Conservation (phyloP, 2,888 invertebrate species). For the Morpho deidamia region DNA sequence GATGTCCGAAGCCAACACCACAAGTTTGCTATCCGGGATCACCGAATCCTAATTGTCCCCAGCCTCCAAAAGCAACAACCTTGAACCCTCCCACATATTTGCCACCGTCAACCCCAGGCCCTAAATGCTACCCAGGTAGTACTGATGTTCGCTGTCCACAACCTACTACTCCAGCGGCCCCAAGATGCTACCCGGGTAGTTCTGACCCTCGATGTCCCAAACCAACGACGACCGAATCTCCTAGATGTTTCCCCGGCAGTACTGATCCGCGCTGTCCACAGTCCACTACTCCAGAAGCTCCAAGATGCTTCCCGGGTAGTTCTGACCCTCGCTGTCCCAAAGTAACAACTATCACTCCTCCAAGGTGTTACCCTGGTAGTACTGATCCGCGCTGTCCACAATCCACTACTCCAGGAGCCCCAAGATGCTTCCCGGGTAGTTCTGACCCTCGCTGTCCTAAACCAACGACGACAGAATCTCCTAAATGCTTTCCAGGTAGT, state of each 20-base stretch:
- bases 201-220: constrained; percentile 42
- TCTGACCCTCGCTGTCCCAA: constrained; percentile 42
- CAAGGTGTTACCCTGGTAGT: constrained; percentile 40
- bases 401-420: constrained; percentile 29
- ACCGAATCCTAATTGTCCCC: no score
- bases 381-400: constrained; percentile 42
- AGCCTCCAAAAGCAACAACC: constrained; percentile 35
- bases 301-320: constrained; percentile 36
- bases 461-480: constrained; percentile 35
- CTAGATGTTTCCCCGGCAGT: constrained; percentile 33
- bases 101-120: constrained; percentile 32
- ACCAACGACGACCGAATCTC: constrained; percentile 31
- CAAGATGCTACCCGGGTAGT: constrained; percentile 47
- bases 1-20: constrained; percentile 40
- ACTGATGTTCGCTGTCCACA: constrained; percentile 37
- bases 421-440: constrained; percentile 44
- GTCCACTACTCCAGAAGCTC: constrained; percentile 32
- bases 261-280: constrained; percentile 45
- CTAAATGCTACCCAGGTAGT: constrained; percentile 42
- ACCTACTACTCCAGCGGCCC: constrained; percentile 32
- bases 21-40: constrained; percentile 34
- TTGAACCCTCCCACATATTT: no score
- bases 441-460: constrained; percentile 40
- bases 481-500: constrained; percentile 32
- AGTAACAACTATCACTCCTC: constrained; percentile 30